These are phyloP conservation scores for Neoascia interrupta DNA, from an alignment of 2,888 invertebrate species.

Conservation along the genomic window DNA sequence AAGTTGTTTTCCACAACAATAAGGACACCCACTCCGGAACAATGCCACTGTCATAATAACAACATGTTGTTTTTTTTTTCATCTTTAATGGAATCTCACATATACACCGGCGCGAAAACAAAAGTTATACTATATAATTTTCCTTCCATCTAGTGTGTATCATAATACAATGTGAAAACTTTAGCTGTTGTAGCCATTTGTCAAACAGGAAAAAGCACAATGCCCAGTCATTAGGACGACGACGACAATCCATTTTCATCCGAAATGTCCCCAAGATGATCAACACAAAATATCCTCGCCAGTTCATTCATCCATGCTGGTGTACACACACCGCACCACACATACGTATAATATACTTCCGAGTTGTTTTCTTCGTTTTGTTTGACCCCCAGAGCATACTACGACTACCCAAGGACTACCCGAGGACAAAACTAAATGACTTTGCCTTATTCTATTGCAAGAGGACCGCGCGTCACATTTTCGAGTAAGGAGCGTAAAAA, in stretches of 20 bases:
- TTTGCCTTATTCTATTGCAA: slow-evolving; percentile 19
- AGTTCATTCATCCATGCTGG: slow-evolving; percentile 24
- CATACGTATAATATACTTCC: not conserved
- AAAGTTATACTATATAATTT: not conserved
- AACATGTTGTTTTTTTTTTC: not conserved
- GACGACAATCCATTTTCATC: slow-evolving; percentile 44
- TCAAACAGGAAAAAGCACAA: slow-evolving; percentile 37
- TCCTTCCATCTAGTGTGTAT: not conserved
- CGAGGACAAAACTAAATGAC: slow-evolving; percentile 26
- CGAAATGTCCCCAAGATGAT: slow-evolving; percentile 36
- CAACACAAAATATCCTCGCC: slow-evolving; percentile 37
- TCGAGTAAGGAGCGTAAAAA: not conserved
- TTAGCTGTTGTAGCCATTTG: slow-evolving; percentile 6
- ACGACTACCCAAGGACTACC: too few species aligned
- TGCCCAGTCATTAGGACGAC: slow-evolving; percentile 44
- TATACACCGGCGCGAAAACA: too few species aligned
- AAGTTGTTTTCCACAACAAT: not conserved
- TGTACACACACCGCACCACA: too few species aligned
- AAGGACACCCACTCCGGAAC: not conserved
- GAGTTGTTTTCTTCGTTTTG: not conserved
- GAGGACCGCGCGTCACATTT: slow-evolving; percentile 1
- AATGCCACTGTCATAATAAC: not conserved
- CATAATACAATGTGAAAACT: not conserved
- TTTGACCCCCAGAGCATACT: slow-evolving; percentile 9
- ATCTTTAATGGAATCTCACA: slow-evolving; percentile 1